Evolutionary conservation across 53 echinoderm and acorn worm genomes (phyloP), one percentile per base, ranked within the genome.

Genomic region (Henricia sp.): DNA sequence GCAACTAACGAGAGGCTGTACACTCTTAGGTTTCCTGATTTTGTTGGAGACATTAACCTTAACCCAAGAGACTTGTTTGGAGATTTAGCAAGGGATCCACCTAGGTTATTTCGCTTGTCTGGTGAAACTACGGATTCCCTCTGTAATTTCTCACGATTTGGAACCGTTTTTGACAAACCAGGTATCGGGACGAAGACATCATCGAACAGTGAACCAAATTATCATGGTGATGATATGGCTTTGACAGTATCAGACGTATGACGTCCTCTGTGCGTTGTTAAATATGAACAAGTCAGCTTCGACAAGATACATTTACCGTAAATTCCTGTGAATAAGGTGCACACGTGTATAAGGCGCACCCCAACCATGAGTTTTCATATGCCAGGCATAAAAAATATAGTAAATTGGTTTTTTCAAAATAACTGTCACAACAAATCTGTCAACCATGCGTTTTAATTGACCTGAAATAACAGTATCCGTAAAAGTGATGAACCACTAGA

Each of bases 211-310:
- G 19, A 69, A 69, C 40, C 11, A 29, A 25, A 46, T 72, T 23
- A 50, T 44, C 2, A 24, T 46, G 72, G 26, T 52, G 4, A 20
- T 72, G 16, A 41, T 77, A 1, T 59, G 78, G 78, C 23, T 78
- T 42, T 12, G 78, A 26, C 78, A 78, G 25, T 78, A 78, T 36
- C 78, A 41, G n/a, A n/a, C n/a, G n/a, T n/a, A n/a, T n/a, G n/a
- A n/a, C n/a, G n/a, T n/a, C n/a, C n/a, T n/a, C n/a, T n/a, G n/a
- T n/a, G n/a, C n/a, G n/a, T n/a, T n/a, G n/a, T n/a, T n/a, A n/a
- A n/a, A n/a, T n/a, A n/a, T n/a, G n/a, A n/a, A n/a, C n/a, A 33
- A 57, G 14, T 27, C 72, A 41, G 50, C 72, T 9, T 21, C 65
- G 37, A 37, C 63, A 14, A 65, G 83, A 66, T 26, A 64, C 41